A percentile compares a stretch with the other conserved stretches of the same genome.
phyloP scores from a whole-genome alignment of 2,888 invertebrate species.

The Erebia palarica region DNA sequence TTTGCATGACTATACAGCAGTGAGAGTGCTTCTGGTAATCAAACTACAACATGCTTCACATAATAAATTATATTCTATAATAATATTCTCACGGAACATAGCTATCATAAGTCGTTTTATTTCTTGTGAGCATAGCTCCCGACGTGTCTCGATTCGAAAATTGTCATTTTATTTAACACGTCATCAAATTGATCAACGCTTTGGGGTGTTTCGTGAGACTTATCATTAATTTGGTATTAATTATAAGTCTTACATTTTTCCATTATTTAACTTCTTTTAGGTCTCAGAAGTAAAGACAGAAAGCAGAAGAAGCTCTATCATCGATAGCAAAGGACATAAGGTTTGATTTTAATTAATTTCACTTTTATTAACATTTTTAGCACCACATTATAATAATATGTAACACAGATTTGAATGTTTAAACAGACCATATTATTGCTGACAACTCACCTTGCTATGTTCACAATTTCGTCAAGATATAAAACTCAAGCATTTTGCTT shows the following conservation, averaged over 20 bases:
- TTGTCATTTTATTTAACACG: not conserved
- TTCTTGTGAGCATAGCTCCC: not conserved
- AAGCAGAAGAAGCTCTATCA: slow-evolving; percentile 70
- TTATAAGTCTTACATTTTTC: not conserved
- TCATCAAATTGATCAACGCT: not conserved
- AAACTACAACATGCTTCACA: not conserved
- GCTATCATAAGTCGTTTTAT: not conserved
- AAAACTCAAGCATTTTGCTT: not conserved
- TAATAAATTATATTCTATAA: slow-evolving; percentile 2
- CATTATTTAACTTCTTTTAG: slow-evolving; percentile 44
- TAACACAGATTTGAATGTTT: too few species aligned
- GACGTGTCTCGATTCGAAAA: not conserved
- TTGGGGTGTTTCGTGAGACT: slow-evolving; percentile 11
- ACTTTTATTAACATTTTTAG: not conserved
- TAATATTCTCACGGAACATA: slow-evolving; percentile 8
- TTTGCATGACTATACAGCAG: slow-evolving; percentile 16
- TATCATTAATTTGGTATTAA: not conserved
- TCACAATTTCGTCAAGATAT: not conserved
- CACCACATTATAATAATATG: not conserved
- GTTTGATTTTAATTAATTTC: slow-evolving; percentile 51
- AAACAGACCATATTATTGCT: not conserved
- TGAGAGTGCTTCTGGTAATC: not conserved
- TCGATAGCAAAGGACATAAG: slow-evolving; percentile 72
- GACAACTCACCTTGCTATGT: not conserved
- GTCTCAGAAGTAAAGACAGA: slow-evolving; percentile 64